Conservation (phyloP, 2,888 invertebrate genomes). For the Cheilosia vernalis region DNA sequence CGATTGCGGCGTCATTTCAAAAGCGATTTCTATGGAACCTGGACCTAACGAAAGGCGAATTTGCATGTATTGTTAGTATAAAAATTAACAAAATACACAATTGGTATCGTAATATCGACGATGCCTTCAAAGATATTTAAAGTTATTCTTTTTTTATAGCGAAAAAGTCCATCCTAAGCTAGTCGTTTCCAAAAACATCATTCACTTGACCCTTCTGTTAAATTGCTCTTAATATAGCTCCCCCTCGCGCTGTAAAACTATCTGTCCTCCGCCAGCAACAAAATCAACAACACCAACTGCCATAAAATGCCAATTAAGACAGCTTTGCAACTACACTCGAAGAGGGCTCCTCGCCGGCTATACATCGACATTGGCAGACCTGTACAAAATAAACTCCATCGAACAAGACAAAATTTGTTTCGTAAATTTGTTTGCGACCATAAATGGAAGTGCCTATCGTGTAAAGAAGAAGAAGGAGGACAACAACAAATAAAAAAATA, state of each 20-base stretch:
- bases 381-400: slow-evolving; percentile 26
- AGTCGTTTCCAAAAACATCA: too few relatives aligned
- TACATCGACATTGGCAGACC: not conserved
- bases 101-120: too few relatives aligned
- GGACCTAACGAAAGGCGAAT: too few relatives aligned
- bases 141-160: too few relatives aligned
- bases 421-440: slow-evolving; percentile 65
- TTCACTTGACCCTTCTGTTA: too few relatives aligned
- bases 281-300: slow-evolving; percentile 20
- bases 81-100: too few relatives aligned
- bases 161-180: too few relatives aligned
- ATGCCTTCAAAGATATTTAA: too few relatives aligned
- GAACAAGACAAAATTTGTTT: slow-evolving; percentile 69
- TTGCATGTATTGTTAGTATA: too few relatives aligned
- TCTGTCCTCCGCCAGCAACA: not conserved
- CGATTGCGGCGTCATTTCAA: not conserved
- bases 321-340: slow-evolving; percentile 7
- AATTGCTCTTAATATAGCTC: too few relatives aligned
- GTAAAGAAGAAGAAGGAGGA: slow-evolving; percentile 35
- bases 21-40: too few relatives aligned
- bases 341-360: slow-evolving; percentile 1
- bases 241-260: not conserved
- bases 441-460: slow-evolving; percentile 65
- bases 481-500: slow-evolving; percentile 9
- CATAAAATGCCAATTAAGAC: slow-evolving; percentile 45